Evolutionary conservation across 2,888 invertebrate species (phyloP).

Genomic region (Gortyna flavago): DNA sequence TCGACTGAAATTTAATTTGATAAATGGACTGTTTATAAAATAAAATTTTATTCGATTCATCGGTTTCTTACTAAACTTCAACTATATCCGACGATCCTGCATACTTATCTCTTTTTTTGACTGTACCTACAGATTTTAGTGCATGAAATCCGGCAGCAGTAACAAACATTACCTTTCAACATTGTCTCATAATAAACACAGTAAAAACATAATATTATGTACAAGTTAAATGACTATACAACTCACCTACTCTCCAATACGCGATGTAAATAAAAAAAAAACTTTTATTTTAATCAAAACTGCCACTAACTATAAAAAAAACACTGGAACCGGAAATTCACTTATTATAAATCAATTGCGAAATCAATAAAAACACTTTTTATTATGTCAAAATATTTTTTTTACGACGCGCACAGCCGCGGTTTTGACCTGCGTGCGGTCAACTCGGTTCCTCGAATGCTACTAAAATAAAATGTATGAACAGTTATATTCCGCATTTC

Average conservation of each 20-base stretch:
- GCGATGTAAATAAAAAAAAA: conserved; percentile 11
- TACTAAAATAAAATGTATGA: conserved; percentile 44
- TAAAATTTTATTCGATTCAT: too few species aligned
- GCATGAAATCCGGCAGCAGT: too few species aligned
- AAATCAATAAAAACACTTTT: conserved; percentile 24
- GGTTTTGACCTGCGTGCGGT: background rate
- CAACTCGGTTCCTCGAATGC: background rate
- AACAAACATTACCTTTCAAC: background rate
- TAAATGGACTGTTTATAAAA: too few species aligned
- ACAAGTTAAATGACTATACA: background rate
- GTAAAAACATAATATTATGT: conserved; percentile 1
- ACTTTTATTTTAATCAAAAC: background rate
- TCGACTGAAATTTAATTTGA: too few species aligned
- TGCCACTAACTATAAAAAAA: background rate
- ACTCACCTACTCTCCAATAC: conserved; percentile 19
- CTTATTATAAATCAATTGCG: conserved; percentile 31
- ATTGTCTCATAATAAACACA: background rate
- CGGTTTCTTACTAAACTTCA: too few species aligned
- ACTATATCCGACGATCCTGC: too few species aligned
- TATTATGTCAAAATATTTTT: conserved; percentile 4
- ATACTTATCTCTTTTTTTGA: too few species aligned
- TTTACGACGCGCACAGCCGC: conserved; percentile 12
- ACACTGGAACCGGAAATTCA: conserved; percentile 6
- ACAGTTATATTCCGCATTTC: conserved; percentile 43
- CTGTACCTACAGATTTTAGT: too few species aligned